Evolutionary conservation across 2,797 vertebrate genomes (phyloP), one percentile per base, ranked within the genome.

Genomic region (Antennarius maculatus): DNA sequence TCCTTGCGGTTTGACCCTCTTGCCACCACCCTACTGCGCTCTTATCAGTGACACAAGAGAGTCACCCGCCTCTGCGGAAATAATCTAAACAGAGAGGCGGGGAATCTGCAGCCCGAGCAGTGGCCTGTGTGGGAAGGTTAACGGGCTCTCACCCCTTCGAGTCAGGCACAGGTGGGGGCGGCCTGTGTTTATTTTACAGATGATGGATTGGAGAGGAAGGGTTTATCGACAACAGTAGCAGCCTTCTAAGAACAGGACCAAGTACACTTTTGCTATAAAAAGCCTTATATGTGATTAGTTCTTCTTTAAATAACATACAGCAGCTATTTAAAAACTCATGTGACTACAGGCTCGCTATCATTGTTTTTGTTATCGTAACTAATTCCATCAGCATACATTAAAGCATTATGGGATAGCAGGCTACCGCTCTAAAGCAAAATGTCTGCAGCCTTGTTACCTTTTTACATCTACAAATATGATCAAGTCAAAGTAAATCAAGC

Each of bases 41-140:
- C 90, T 93, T 93, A 93, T 93, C 91, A 87, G 86, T 79, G 86
- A 88, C 86, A 86, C 85, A 69, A 77, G 82, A 87, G 86, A 90
- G 88, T 88, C 85, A 66, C 83, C 82, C 79, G 79, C 74, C 78
- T 83, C 74, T 57, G 42, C 60, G 74, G 85, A 90, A 93, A 90
- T 90, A 91, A 91, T 92, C 86, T 88, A 81, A 88, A 87, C 83
- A 75, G 79, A 71, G 78, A 84, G 79, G 80, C 80, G 76, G 80
- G 66, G 80, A 81, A 80, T 76, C 37, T 13, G 84, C 77, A 56
- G 80, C 77, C 52, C 3, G 67, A 74, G 51, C 72, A 18, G 73
- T 87, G 81, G 87, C 88, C 80, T 79, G 66, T 56, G 74, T 15
- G 81, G 82, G 74, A 74, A 85, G 86, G 91, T 92, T 90, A 90